phyloP scores from a whole-genome alignment of 92 coral and sea anemone genomes.

The Siderastrea radians region DNA sequence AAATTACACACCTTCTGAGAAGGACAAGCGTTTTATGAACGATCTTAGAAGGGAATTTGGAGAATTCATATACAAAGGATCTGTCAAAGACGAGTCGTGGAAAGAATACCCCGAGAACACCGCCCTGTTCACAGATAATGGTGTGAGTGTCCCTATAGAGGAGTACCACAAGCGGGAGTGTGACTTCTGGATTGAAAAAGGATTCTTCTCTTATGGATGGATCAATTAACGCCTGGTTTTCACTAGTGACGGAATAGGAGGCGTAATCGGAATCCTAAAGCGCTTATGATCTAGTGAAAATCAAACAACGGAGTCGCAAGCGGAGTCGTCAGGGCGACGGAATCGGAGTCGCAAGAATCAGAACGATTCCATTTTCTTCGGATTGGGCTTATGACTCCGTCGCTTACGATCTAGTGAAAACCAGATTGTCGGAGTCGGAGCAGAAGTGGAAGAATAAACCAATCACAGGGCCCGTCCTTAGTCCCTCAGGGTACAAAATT shows the following conservation, averaged over 20 bases:
- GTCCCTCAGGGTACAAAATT: neutral
- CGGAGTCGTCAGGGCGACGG: too few species aligned
- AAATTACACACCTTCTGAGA: conserved; percentile 53
- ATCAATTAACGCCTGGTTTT: conserved; percentile 41
- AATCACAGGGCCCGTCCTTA: too few species aligned
- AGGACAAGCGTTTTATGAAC: conserved; percentile 48
- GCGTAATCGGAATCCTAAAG: too few species aligned
- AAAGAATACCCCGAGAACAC: conserved; percentile 51
- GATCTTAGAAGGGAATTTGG: conserved; percentile 65
- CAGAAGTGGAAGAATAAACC: too few species aligned
- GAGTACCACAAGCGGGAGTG: conserved; percentile 68
- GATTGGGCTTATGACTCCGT: too few species aligned
- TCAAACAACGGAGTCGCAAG: too few species aligned
- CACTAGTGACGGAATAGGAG: neutral
- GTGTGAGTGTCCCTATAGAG: conserved; percentile 34
- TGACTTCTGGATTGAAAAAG: conserved; percentile 65
- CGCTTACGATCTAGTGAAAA: too few species aligned
- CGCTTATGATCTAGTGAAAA: too few species aligned
- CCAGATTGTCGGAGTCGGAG: too few species aligned
- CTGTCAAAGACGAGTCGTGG: conserved; percentile 50
- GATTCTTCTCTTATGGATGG: conserved; percentile 77
- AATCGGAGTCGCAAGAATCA: too few species aligned
- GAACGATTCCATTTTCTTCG: too few species aligned
- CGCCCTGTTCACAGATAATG: conserved; percentile 68
- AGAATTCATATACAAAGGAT: conserved; percentile 59